Conservation (phyloP, 2,113 vertebrate genomes). For the Aramus guarauna region DNA sequence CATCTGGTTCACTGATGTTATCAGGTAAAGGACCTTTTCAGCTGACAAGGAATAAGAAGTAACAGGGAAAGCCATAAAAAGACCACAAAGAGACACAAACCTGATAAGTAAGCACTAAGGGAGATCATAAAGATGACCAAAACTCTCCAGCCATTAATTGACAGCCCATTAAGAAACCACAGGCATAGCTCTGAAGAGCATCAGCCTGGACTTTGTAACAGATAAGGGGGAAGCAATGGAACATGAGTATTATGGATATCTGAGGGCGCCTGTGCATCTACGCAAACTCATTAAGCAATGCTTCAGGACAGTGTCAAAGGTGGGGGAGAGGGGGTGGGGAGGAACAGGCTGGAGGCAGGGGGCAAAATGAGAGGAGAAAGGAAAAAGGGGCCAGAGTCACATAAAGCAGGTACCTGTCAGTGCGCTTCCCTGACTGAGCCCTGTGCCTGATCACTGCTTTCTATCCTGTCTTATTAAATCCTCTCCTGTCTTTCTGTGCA, state of each 20-base stretch:
- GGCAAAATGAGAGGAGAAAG: neutral
- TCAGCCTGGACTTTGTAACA: neutral
- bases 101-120: neutral
- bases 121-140: neutral
- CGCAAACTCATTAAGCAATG: neutral
- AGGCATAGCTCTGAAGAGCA: neutral
- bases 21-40: neutral
- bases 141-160: neutral
- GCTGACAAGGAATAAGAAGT: neutral
- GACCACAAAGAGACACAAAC: neutral
- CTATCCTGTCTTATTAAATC: neutral
- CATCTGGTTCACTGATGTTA: neutral
- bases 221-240: neutral
- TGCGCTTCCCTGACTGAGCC: neutral
- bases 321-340: neutral
- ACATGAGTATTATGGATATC: rapidly evolving
- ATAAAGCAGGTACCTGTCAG: neutral
- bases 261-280: neutral
- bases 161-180: neutral
- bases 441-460: neutral
- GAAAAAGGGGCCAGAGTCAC: neutral
- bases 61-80: neutral
- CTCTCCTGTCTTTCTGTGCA: neutral
- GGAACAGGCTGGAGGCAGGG: neutral
- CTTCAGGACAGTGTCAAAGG: neutral